Percentiles rank a stretch among this genome's conserved stretches.
These are phyloP conservation scores for Hydroisotoma schaefferi DNA, from an alignment of 2,888 invertebrate species.

Conservation along the genomic window DNA sequence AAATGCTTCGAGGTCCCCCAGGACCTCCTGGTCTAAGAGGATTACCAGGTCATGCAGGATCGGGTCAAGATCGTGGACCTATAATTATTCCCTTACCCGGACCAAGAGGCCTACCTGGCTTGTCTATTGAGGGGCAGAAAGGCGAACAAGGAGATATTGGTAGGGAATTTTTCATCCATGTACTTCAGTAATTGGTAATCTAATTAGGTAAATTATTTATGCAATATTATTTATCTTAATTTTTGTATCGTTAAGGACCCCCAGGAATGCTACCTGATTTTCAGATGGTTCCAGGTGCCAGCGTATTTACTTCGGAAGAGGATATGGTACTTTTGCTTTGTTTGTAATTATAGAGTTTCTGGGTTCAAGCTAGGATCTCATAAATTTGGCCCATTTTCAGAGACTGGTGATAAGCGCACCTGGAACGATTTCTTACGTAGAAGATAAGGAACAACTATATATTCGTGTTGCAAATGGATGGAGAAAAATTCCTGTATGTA, in stretches of 20 bases:
- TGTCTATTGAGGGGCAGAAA: constrained; percentile 21
- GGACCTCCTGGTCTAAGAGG: constrained; percentile 26
- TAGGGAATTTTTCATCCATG: neutral
- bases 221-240: neutral
- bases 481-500: constrained; percentile 86
- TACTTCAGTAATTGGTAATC: neutral
- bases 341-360: no score
- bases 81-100: constrained; percentile 13
- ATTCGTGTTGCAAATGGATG: constrained; percentile 88
- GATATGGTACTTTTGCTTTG: constrained; percentile 28
- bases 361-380: neutral
- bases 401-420: constrained; percentile 10
- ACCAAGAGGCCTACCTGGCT: constrained; percentile 7
- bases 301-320: constrained; percentile 9
- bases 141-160: constrained; percentile 22
- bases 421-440: constrained; percentile 83
- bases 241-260: constrained; percentile 9
- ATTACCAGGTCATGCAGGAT: constrained; percentile 1
- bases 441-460: constrained; percentile 83
- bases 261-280: constrained; percentile 13
- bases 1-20: constrained; percentile 8
- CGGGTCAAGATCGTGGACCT: neutral
- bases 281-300: constrained; percentile 3
- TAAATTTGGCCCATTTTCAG: constrained; percentile 1
- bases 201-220: neutral